Conservation (phyloP, 35 echinoderm and acorn worm species). For the Apostichopus californicus region DNA sequence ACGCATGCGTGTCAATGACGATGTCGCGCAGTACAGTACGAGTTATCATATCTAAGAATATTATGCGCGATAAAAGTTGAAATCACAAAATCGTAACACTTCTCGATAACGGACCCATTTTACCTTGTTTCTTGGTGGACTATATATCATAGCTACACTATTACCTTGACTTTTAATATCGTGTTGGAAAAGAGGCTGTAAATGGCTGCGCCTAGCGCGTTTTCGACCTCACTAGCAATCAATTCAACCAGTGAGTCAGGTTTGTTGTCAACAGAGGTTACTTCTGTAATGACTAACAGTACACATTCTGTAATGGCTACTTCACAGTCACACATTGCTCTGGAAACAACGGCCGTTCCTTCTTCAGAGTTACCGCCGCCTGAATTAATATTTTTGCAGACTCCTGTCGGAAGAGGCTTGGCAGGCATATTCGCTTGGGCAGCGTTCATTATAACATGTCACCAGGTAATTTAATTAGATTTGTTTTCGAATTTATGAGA, state of each 20-base stretch:
- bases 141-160: background rate
- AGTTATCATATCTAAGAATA: too few species aligned
- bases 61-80: too few species aligned
- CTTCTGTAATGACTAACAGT: background rate
- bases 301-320: background rate
- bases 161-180: background rate
- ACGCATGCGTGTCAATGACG: background rate
- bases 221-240: background rate
- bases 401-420: conserved; percentile 19
- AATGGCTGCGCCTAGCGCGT: conserved; percentile 19
- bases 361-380: conserved; percentile 29
- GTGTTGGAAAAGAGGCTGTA: background rate
- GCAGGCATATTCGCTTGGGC: conserved; percentile 38
- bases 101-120: too few species aligned
- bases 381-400: conserved; percentile 49
- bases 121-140: background rate
- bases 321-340: background rate
- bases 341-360: background rate
- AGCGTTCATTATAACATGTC: conserved; percentile 35
- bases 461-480: conserved; percentile 16
- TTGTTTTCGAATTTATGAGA: too few species aligned
- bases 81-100: too few species aligned
- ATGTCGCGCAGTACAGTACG: too few species aligned
- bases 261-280: conserved; percentile 1
- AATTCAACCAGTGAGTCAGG: background rate